Evolutionary conservation across 1,140 invertebrate species (phyloP).

Genomic region (Diuraphis noxia): DNA sequence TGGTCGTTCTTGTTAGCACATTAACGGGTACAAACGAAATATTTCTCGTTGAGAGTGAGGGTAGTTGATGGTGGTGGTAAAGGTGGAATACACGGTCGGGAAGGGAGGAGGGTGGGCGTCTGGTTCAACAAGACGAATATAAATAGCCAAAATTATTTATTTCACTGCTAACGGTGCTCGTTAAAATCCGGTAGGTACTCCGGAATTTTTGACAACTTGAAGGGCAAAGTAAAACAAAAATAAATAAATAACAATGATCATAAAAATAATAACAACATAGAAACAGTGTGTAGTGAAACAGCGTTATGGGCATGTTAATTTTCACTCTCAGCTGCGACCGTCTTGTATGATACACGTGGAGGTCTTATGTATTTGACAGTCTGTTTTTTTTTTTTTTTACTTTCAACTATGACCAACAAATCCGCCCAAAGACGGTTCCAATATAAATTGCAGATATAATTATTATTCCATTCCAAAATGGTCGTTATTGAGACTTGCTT

Average conservation of each 20-base stretch:
- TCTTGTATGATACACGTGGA: background rate
- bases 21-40: constrained; percentile 36
- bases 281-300: background rate
- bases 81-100: too few species aligned
- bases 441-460: background rate
- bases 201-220: background rate
- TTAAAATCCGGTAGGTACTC: background rate
- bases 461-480: background rate
- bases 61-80: background rate
- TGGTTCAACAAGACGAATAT: constrained; percentile 25
- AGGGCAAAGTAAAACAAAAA: constrained; percentile 6
- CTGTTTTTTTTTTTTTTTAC: background rate
- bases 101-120: background rate
- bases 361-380: too few species aligned
- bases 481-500: background rate
- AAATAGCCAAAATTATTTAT: constrained; percentile 38
- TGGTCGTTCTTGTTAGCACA: constrained; percentile 37
- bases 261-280: background rate
- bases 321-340: background rate
- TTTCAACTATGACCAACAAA: too few species aligned
- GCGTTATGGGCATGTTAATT: background rate
- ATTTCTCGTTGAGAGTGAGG: background rate
- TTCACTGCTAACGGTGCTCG: background rate
- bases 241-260: constrained; percentile 31
- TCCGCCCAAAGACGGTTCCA: too few species aligned